Evolutionary conservation across 2,113 vertebrate genomes (phyloP).

Genomic region (Globicephala melas): DNA sequence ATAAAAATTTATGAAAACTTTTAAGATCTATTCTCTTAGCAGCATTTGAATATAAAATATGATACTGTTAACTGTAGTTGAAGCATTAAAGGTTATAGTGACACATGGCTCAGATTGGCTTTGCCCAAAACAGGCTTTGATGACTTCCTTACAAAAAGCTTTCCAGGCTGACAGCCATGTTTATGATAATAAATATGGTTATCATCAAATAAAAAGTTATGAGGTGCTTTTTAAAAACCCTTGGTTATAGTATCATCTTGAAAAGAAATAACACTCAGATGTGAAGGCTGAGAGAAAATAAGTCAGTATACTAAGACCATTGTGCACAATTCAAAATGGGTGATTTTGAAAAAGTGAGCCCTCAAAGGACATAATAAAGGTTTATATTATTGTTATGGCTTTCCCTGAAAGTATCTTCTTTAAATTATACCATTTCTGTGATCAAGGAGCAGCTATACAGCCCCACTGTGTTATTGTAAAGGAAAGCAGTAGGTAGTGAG

Average conservation of each 20-base stretch:
- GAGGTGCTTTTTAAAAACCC: neutral
- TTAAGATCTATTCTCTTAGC: neutral
- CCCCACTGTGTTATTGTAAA: too few relatives aligned
- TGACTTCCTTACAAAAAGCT: neutral
- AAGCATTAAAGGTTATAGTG: neutral
- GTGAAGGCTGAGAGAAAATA: neutral
- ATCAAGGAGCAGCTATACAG: neutral
- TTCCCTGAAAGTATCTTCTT: neutral
- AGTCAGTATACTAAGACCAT: neutral
- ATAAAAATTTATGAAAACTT: neutral
- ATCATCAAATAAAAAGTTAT: neutral
- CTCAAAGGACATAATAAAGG: neutral
- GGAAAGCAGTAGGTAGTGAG: neutral
- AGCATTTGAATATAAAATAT: neutral
- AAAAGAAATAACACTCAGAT: neutral
- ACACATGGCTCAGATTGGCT: neutral
- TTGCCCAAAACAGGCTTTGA: neutral
- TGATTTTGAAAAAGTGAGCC: neutral
- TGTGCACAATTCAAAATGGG: neutral
- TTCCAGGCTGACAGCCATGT: neutral
- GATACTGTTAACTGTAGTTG: neutral
- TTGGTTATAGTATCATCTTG: neutral
- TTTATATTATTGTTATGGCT: neutral
- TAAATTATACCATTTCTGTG: neutral
- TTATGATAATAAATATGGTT: neutral